A percentile compares a stretch with the other conserved stretches of the same genome.
Evolutionary conservation across 2,888 invertebrate genomes (phyloP).

Genomic region (Acleris holmiana): DNA sequence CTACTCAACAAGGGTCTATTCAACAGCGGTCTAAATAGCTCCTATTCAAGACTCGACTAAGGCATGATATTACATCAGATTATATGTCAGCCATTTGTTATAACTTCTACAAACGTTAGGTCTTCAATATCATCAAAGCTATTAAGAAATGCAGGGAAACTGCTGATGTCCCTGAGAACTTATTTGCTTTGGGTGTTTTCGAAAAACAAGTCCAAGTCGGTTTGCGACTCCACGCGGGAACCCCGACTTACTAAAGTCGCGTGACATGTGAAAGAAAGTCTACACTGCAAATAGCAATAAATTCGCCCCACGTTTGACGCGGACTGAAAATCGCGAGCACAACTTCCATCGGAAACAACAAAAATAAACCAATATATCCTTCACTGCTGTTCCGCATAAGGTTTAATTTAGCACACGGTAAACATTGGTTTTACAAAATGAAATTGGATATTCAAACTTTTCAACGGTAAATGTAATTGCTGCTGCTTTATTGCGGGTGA

Average conservation of each 20-base stretch:
- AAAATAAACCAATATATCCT: conserved; percentile 77
- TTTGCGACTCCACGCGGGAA: conserved; percentile 32
- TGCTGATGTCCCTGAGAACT: conserved; percentile 16
- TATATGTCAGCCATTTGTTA: no score
- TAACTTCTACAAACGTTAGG: no score
- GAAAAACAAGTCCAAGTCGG: conserved; percentile 38
- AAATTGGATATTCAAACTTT: conserved; percentile 41
- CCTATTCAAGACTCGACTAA: no score
- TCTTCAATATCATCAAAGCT: no score
- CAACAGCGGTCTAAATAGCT: no score
- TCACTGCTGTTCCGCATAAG: conserved; percentile 50
- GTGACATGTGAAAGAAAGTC: conserved; percentile 74
- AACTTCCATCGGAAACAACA: conserved; percentile 71
- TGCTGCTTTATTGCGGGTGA: conserved; percentile 9
- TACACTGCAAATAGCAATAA: conserved; percentile 76
- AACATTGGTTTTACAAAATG: conserved; percentile 34
- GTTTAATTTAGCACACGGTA: conserved; percentile 53
- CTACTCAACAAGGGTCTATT: no score
- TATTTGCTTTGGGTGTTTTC: conserved; percentile 33
- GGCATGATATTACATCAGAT: no score
- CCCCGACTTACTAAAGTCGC: conserved; percentile 58
- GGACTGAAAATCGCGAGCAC: conserved; percentile 70
- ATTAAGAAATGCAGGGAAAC: conserved; percentile 30
- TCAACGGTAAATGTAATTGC: conserved; percentile 38
- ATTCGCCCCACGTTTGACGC: conserved; percentile 74